Percentiles rank a stretch among this genome's conserved stretches.
Conservation (phyloP, 2,113 vertebrate species). For the Burhinus bistriatus region DNA sequence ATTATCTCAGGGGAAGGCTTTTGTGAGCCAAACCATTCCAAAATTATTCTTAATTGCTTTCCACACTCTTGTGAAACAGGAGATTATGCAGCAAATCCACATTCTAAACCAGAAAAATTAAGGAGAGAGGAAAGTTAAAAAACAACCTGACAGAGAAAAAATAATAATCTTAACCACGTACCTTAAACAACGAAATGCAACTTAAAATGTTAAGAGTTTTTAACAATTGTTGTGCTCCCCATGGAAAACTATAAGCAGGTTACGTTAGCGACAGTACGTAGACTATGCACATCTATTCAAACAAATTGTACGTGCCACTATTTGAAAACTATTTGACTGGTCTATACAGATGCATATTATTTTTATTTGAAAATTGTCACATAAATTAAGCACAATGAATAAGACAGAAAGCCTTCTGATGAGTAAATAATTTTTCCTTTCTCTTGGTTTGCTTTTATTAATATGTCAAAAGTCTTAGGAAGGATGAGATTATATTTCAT, state of each 20-base stretch:
- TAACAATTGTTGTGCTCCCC: neutral
- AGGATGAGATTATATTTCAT: slow-evolving; percentile 25
- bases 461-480: neutral
- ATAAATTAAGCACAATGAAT: neutral
- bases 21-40: slow-evolving; percentile 33
- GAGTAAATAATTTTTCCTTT: neutral
- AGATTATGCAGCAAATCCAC: slow-evolving; percentile 29
- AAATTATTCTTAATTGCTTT: slow-evolving; percentile 58
- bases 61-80: slow-evolving; percentile 41
- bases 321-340: neutral
- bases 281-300: neutral
- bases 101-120: neutral
- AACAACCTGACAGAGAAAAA: neutral
- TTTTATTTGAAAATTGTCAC: neutral
- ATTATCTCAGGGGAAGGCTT: slow-evolving; percentile 53
- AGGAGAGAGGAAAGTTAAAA: neutral
- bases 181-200: neutral
- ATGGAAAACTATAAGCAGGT: neutral
- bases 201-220: neutral
- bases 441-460: slow-evolving; percentile 23
- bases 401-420: neutral
- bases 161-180: neutral
- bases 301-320: neutral
- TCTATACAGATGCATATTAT: neutral
- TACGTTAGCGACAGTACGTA: neutral